These are phyloP conservation scores for Acanthiza pusilla DNA, from an alignment of 2,797 vertebrate species.

Conservation along the genomic window DNA sequence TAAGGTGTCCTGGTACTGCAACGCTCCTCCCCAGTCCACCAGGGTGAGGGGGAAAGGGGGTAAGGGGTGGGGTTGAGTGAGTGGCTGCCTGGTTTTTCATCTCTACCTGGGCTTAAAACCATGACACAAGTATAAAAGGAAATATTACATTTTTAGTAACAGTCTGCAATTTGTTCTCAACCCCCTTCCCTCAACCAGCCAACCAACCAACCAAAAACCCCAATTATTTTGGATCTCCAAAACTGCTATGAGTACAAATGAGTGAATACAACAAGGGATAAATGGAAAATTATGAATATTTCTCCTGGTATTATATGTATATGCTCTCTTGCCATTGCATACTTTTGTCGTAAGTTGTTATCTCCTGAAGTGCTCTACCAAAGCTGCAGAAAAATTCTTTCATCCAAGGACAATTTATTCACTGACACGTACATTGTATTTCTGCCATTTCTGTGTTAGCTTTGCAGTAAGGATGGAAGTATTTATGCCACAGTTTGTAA, in stretches of 20 bases:
- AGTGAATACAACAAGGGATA: not conserved
- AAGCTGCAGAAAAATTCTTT: not conserved
- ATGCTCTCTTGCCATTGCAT: not conserved
- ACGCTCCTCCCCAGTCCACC: not conserved
- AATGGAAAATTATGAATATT: not conserved
- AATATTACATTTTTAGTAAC: not conserved
- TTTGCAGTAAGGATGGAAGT: not conserved
- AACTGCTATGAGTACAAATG: not conserved
- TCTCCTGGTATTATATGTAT: not conserved
- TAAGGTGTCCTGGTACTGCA: not conserved
- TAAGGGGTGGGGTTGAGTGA: fast-evolving
- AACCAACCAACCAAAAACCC: fast-evolving
- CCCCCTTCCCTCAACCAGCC: fast-evolving
- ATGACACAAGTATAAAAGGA: not conserved
- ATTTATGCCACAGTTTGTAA: not conserved
- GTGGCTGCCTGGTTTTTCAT: not conserved
- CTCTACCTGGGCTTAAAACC: not conserved
- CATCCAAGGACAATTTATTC: not conserved
- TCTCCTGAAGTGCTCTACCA: not conserved
- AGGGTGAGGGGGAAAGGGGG: not conserved
- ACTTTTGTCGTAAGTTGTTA: not conserved
- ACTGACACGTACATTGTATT: not conserved
- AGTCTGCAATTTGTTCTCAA: not conserved
- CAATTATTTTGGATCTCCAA: not conserved
- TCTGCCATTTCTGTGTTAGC: not conserved